Percentiles rank a stretch among this genome's conserved stretches.
Evolutionary conservation across 2,113 vertebrate genomes (phyloP).

Genomic region (Cyanoderma ruficeps): DNA sequence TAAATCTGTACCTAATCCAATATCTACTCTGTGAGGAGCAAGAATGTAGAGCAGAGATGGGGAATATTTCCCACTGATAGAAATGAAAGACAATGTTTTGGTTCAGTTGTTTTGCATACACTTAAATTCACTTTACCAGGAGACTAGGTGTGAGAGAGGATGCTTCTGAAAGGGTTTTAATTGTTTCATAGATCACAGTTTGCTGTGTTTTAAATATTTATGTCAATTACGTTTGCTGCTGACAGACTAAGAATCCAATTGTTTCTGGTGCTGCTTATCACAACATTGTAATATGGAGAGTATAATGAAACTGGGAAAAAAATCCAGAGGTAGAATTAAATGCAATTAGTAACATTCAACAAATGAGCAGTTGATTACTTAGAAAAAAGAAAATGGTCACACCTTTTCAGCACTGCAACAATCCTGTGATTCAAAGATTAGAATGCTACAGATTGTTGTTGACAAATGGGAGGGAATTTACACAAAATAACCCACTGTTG

Average conservation of each 20-base stretch:
- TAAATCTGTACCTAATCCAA: constrained; percentile 59
- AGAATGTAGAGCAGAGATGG: background rate
- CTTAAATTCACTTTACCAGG: background rate
- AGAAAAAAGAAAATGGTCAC: background rate
- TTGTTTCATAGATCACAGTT: background rate
- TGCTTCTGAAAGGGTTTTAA: background rate
- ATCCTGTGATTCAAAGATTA: background rate
- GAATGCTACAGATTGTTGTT: background rate
- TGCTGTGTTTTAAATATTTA: background rate
- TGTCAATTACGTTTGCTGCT: background rate
- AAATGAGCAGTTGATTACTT: background rate
- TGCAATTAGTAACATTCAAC: background rate
- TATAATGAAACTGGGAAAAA: background rate
- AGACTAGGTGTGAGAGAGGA: background rate
- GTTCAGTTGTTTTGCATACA: background rate
- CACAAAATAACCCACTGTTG: background rate
- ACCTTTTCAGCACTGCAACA: background rate
- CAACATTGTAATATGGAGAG: background rate
- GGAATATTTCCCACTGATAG: background rate
- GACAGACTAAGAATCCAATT: background rate
- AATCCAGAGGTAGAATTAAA: background rate
- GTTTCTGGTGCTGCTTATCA: background rate
- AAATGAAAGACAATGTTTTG: background rate
- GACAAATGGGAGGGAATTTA: background rate
- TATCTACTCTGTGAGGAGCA: background rate